Evolutionary conservation across 2,113 vertebrate genomes (phyloP).

Genomic region (Carlito syrichta): DNA sequence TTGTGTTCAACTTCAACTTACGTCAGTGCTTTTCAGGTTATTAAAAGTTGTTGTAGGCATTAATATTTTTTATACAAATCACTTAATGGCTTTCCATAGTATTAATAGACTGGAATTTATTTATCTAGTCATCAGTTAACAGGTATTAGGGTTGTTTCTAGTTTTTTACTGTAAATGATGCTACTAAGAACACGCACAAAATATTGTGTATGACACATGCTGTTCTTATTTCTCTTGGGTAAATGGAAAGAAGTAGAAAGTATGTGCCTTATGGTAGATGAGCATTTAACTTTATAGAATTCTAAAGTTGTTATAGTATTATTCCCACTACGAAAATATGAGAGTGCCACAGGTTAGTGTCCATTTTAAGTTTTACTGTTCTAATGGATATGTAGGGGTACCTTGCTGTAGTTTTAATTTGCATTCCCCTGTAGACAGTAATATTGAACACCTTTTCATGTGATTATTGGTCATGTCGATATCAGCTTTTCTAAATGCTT

Average conservation of each 20-base stretch:
- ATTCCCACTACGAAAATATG: not conserved
- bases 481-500: not conserved
- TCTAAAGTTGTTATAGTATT: not conserved
- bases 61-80: not conserved
- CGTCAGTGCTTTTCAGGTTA: not conserved
- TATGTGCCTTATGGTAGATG: not conserved
- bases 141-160: not conserved
- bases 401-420: not conserved
- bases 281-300: not conserved
- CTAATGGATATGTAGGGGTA: not conserved
- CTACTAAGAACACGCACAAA: not conserved
- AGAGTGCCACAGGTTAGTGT: not conserved
- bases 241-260: not conserved
- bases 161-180: not conserved
- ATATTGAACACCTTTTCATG: not conserved
- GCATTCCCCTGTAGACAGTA: not conserved
- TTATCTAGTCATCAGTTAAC: not conserved
- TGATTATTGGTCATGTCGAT: not conserved
- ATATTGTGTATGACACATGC: not conserved
- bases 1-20: not conserved
- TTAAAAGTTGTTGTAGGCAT: not conserved
- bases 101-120: not conserved
- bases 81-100: not conserved
- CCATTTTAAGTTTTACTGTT: not conserved
- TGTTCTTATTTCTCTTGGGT: not conserved